Percentiles rank a stretch among this genome's conserved stretches.
These are phyloP conservation scores for Dendroctonus valens DNA, from an alignment of 1,140 invertebrate species.

Conservation along the genomic window DNA sequence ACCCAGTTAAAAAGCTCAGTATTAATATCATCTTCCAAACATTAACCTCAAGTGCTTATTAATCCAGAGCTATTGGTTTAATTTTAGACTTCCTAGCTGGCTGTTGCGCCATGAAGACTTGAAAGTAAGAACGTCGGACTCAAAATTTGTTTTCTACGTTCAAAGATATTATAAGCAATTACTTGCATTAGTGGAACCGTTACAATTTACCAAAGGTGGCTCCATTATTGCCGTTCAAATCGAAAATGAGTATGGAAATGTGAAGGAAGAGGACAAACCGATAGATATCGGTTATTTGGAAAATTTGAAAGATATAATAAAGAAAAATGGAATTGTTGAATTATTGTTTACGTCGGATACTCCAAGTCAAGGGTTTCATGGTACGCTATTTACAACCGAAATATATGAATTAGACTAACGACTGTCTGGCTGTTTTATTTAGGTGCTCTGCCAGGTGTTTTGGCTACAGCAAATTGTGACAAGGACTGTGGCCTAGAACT, in stretches of 20 bases:
- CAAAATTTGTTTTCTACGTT: constrained; percentile 52
- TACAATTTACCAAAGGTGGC: constrained; percentile 58
- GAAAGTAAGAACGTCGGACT: constrained; percentile 54
- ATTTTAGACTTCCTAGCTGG: constrained; percentile 40
- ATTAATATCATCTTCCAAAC: too few relatives aligned
- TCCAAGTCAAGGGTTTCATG: constrained; percentile 24
- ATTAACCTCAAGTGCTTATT: too few relatives aligned
- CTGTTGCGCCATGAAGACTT: constrained; percentile 39
- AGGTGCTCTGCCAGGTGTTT: constrained; percentile 39
- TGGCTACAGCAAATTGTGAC: constrained; percentile 59
- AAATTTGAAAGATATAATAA: constrained; percentile 48
- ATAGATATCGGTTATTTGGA: constrained; percentile 53
- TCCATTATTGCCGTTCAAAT: constrained; percentile 57
- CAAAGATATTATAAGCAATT: constrained; percentile 54
- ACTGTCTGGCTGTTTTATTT: constrained; percentile 7
- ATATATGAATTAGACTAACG: background rate
- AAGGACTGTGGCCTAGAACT: constrained; percentile 46
- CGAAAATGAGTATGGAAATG: constrained; percentile 59
- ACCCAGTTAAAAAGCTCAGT: too few relatives aligned
- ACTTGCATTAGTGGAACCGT: constrained; percentile 51
- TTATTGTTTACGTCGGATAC: constrained; percentile 57
- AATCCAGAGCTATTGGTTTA: background rate
- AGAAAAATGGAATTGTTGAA: constrained; percentile 52
- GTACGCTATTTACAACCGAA: background rate
- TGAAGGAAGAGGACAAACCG: constrained; percentile 43